Evolutionary conservation across 2,888 invertebrate species (phyloP).

Genomic region (Eupithecia tripunctaria): DNA sequence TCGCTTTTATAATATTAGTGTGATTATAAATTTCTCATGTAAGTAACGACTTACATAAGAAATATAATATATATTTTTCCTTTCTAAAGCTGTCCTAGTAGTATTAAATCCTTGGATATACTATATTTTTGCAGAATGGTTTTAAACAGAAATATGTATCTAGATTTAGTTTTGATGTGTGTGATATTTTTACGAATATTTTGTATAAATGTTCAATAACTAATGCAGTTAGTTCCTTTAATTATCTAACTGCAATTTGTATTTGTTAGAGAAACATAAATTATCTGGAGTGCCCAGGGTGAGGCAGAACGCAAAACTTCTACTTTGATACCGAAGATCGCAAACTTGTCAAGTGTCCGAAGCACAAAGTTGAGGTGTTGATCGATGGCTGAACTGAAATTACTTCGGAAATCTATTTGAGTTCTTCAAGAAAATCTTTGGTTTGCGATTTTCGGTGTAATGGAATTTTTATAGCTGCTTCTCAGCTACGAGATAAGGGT

Average conservation of each 20-base stretch:
- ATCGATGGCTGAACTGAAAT: constrained; percentile 57
- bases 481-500: neutral
- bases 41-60: too few relatives aligned
- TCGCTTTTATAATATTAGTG: too few relatives aligned
- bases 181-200: too few relatives aligned
- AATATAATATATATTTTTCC: too few relatives aligned
- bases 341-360: constrained; percentile 56
- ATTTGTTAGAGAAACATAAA: neutral
- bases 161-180: too few relatives aligned
- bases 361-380: constrained; percentile 55
- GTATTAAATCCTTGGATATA: too few relatives aligned
- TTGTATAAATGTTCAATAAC: too few relatives aligned
- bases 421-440: neutral
- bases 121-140: too few relatives aligned
- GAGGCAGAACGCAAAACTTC: constrained; percentile 47
- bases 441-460: neutral
- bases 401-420: constrained; percentile 20
- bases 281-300: neutral
- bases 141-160: too few relatives aligned
- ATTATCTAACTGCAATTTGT: neutral
- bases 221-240: too few relatives aligned
- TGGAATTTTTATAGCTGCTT: neutral
- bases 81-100: too few relatives aligned
- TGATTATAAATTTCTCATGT: too few relatives aligned
- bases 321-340: constrained; percentile 56